Conservation (phyloP, 2,797 vertebrate species). For the Darevskia mixta region DNA sequence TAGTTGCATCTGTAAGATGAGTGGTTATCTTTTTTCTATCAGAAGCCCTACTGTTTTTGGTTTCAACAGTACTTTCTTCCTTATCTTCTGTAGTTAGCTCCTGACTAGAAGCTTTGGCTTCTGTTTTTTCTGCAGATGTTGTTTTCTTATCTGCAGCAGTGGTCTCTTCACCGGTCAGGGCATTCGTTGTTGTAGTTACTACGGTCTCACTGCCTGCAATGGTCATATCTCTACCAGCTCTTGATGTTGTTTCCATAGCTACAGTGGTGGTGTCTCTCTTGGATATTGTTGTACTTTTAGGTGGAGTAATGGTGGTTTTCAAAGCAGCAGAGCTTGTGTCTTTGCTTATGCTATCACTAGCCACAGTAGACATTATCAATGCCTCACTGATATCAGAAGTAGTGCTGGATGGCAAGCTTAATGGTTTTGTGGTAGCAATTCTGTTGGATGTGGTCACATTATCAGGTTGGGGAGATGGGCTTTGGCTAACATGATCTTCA, state of each 20-base stretch:
- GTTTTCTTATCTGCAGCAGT: slow-evolving; percentile 8
- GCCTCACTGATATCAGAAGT: slow-evolving; percentile 16
- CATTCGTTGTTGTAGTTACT: background rate
- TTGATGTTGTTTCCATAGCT: background rate
- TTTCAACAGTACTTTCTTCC: slow-evolving; percentile 1
- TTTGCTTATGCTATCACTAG: slow-evolving; percentile 33
- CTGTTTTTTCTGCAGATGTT: slow-evolving; percentile 36
- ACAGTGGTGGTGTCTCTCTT: background rate
- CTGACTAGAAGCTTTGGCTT: slow-evolving; percentile 9
- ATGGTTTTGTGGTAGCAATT: slow-evolving; percentile 51
- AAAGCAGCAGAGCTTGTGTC: slow-evolving; percentile 10
- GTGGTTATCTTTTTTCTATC: background rate
- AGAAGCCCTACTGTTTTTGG: background rate
- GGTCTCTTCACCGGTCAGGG: background rate
- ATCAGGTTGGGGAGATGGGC: slow-evolving; percentile 38
- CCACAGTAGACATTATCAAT: background rate
- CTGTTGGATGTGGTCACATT: slow-evolving; percentile 42
- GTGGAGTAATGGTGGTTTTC: slow-evolving; percentile 1
- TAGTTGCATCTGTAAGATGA: background rate
- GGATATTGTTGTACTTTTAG: slow-evolving; percentile 39
- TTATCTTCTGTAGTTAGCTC: slow-evolving; percentile 31
- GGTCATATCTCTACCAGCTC: background rate
- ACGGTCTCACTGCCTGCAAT: background rate
- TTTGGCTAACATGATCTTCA: slow-evolving; percentile 25
- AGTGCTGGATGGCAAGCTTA: slow-evolving; percentile 23